These are phyloP conservation scores for Atlantisia rogersi DNA, from an alignment of 2,113 vertebrate species.

Conservation along the genomic window DNA sequence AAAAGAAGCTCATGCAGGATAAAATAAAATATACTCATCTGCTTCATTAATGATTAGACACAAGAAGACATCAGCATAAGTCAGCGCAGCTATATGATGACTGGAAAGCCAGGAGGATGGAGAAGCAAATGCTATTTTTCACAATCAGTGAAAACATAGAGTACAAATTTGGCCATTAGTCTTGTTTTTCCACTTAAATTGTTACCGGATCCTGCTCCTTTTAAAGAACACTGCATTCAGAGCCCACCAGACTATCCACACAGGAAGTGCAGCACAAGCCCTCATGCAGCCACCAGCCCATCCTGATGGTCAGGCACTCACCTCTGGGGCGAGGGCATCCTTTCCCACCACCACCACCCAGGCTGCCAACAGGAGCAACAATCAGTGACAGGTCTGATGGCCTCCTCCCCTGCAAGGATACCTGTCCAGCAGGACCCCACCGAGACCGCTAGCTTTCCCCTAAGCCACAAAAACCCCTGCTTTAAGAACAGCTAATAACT, in stretches of 20 bases:
- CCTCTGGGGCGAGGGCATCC: neutral
- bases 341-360: neutral
- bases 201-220: neutral
- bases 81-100: neutral
- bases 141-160: neutral
- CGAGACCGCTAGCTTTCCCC: neutral
- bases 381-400: neutral
- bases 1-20: neutral
- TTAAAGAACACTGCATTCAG: neutral
- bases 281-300: rapidly evolving
- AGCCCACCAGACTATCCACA: neutral
- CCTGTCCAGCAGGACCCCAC: neutral
- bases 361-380: neutral
- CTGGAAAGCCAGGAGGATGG: neutral
- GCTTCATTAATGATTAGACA: constrained; percentile 16
- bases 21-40: neutral
- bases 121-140: constrained; percentile 7
- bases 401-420: neutral
- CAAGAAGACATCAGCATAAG: neutral
- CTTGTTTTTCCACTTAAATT: neutral
- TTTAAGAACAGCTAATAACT: neutral
- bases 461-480: rapidly evolving
- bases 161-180: neutral
- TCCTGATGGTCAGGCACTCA: neutral
- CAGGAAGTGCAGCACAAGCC: neutral